Evolutionary conservation across 2,888 invertebrate species (phyloP).

Genomic region (Cheilosia vernalis): DNA sequence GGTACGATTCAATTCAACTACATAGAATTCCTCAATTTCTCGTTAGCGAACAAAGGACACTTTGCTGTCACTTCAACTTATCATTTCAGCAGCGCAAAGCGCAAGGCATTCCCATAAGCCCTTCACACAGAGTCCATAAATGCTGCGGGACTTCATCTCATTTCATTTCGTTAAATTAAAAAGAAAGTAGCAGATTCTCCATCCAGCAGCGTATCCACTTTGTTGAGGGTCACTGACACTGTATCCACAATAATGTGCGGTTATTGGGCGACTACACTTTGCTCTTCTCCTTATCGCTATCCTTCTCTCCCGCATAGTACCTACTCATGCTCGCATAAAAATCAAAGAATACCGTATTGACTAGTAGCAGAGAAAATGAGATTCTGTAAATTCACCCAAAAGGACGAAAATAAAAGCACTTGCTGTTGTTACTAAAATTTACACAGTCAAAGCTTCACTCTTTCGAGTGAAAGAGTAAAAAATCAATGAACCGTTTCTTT

Average conservation of each 20-base stretch:
- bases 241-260: slow-evolving; percentile 53
- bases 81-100: slow-evolving; percentile 10
- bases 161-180: slow-evolving; percentile 48
- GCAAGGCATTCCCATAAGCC: slow-evolving; percentile 34
- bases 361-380: slow-evolving; percentile 13
- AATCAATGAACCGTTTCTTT: slow-evolving; percentile 61
- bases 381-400: slow-evolving; percentile 54
- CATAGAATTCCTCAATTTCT: slow-evolving; percentile 10
- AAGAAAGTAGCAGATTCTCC: slow-evolving; percentile 19
- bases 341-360: slow-evolving; percentile 39
- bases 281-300: background rate
- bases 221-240: slow-evolving; percentile 55
- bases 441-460: slow-evolving; percentile 34
- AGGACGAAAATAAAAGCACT: slow-evolving; percentile 63
- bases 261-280: slow-evolving; percentile 50
- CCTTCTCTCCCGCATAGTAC: background rate
- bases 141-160: slow-evolving; percentile 46
- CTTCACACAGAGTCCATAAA: slow-evolving; percentile 31
- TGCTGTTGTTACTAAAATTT: slow-evolving; percentile 42
- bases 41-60: slow-evolving; percentile 28
- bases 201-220: slow-evolving; percentile 25
- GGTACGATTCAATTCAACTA: slow-evolving; percentile 58
- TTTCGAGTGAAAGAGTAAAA: slow-evolving; percentile 24
- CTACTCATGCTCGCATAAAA: slow-evolving; percentile 37
- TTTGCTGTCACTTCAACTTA: slow-evolving; percentile 45